Evolutionary conservation across 2,797 vertebrate genomes (phyloP).

Genomic region (Sebastes goodei): DNA sequence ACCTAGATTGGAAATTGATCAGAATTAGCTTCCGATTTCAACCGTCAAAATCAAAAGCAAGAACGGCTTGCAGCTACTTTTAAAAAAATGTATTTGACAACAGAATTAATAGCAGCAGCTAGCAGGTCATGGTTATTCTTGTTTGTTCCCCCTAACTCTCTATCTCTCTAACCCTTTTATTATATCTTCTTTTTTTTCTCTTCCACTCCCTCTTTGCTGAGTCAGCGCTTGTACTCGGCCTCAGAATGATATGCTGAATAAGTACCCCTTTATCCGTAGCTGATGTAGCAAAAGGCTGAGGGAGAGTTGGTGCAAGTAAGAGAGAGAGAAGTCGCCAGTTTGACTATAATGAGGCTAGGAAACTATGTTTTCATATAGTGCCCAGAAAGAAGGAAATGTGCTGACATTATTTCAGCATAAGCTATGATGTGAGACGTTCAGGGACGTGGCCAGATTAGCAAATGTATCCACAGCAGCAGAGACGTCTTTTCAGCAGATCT

Average conservation of each 20-base stretch:
- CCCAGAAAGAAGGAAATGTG: constrained; percentile 17
- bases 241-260: constrained; percentile 60
- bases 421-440: not conserved
- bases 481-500: not conserved
- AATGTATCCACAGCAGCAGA: not conserved
- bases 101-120: not conserved
- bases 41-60: no score
- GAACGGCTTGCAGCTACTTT: not conserved
- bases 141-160: constrained; percentile 2
- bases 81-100: constrained; percentile 11
- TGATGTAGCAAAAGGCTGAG: constrained; percentile 50
- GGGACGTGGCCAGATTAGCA: constrained; percentile 12
- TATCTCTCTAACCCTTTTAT: constrained; percentile 18
- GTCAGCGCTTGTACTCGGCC: constrained; percentile 46
- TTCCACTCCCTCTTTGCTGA: constrained; percentile 41
- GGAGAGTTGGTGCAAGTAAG: constrained; percentile 14
- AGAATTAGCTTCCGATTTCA: no score
- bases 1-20: no score
- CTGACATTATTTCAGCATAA: constrained; percentile 25
- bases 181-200: constrained; percentile 2
- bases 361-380: constrained; percentile 17
- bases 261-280: constrained; percentile 40
- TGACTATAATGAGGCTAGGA: constrained; percentile 36
- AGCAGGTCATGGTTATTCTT: not conserved
- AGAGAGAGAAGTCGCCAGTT: constrained; percentile 9